Evolutionary conservation across 2,797 vertebrate genomes (phyloP), one percentile per base, ranked within the genome.

Genomic region (Enteromius afrohamiltoni): DNA sequence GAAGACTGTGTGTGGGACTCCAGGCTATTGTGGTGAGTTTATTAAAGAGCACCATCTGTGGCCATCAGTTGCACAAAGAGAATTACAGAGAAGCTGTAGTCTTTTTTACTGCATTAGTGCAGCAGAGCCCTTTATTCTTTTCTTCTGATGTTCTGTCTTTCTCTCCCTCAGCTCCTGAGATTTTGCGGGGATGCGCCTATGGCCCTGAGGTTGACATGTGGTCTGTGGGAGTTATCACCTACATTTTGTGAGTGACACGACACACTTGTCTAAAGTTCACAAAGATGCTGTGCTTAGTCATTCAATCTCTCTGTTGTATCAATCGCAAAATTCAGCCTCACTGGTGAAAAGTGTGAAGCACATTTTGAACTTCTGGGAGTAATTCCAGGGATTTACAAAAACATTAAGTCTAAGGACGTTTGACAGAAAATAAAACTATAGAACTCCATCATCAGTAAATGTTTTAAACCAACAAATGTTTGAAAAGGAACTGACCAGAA

Each of bases 181-280:
- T 97, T 88, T 92, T 97, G 67, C 92, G 94, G 45, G 96, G 96
- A 77, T 96, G 95, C 88, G 95, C 96, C 60, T 96, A 97, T 0
- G 96, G 96, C 58, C 95, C 96, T 26, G 96, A 96, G 85, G 96
- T 97, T 88, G 96, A 97, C 89, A 96, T 97, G 96, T 97, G 96
- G 96, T 97, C 96, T 77, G 92, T 97, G 86, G 96, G 96, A 82
- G 95, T 97, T 85, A 96, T 97, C 87, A 96, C 96, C 81, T 97
- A 97, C 79, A 97, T 97, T 89, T 88, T 97, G 96, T 97, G 93
- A 96, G 96, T 95, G 86, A 75, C 82, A 80, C 64, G 2, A 70
- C 74, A 64, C 65, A 26, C 40, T 68, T 73, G 70, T 83, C 69
- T 86, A 60, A 80, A 79, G 65, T 82, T 82, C 64, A 42, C 55